These are phyloP conservation scores for Cephalopachus bancanus DNA, from an alignment of 2,797 vertebrate species.

Conservation along the genomic window DNA sequence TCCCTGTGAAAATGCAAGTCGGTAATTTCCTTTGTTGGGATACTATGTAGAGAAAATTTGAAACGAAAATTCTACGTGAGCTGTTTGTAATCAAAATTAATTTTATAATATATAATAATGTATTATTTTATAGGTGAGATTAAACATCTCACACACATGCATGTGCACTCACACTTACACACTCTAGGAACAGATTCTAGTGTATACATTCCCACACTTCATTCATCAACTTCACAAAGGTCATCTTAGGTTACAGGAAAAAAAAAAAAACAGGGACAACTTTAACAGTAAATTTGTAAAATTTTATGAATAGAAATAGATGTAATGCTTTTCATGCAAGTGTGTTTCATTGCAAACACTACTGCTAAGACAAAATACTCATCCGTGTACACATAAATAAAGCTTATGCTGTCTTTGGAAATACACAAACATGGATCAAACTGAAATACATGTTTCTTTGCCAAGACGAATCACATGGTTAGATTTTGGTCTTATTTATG, in stretches of 20 bases:
- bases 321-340: neutral
- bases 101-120: neutral
- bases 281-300: constrained; percentile 19
- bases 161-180: neutral
- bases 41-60: constrained; percentile 5
- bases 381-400: neutral
- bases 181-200: neutral
- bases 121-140: neutral
- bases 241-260: neutral
- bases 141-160: neutral
- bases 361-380: neutral
- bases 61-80: constrained; percentile 33
- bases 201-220: neutral
- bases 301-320: neutral
- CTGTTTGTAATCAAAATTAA: constrained; percentile 20
- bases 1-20: neutral
- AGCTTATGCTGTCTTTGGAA: neutral
- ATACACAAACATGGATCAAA: neutral
- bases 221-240: neutral
- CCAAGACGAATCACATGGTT: neutral
- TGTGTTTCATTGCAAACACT: neutral
- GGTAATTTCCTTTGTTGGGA: neutral
- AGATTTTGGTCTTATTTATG: neutral
- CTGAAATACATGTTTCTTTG: neutral
- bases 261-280: neutral